Evolutionary conservation across 1,140 invertebrate species (phyloP).

Genomic region (Leptinotarsa undecemlineata): DNA sequence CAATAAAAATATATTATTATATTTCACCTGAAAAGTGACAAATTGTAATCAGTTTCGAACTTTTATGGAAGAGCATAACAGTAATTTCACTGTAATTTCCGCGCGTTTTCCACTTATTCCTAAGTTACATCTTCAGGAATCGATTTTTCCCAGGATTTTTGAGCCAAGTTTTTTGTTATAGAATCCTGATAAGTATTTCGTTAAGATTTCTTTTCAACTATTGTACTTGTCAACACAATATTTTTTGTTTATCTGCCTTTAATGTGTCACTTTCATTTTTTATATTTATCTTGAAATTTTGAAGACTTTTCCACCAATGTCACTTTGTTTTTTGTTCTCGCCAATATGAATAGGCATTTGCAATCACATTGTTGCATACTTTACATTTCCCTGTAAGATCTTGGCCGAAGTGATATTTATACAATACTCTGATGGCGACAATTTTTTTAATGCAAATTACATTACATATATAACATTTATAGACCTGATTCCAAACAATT

Average conservation of each 20-base stretch:
- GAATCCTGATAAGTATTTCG: not conserved
- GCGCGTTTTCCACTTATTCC: not conserved
- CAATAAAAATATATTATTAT: too few relatives aligned
- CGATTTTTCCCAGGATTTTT: not conserved
- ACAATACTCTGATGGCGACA: constrained; percentile 41
- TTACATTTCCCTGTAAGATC: constrained; percentile 39
- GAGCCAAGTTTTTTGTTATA: not conserved
- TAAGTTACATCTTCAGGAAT: not conserved
- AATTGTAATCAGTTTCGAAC: too few relatives aligned
- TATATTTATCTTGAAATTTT: constrained; percentile 62
- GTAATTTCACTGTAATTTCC: too few relatives aligned
- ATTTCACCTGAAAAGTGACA: too few relatives aligned
- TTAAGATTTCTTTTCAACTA: too few relatives aligned
- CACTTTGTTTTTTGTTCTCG: constrained; percentile 78
- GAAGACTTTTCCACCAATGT: constrained; percentile 73
- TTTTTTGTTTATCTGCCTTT: constrained; percentile 11
- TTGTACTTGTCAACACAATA: too few relatives aligned
- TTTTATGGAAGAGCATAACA: too few relatives aligned
- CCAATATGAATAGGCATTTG: constrained; percentile 76
- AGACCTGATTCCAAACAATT: too few relatives aligned
- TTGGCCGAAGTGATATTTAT: constrained; percentile 38
- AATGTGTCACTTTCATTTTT: constrained; percentile 31
- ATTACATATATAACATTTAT: too few relatives aligned
- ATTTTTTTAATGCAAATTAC: constrained; percentile 43
- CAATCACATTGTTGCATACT: constrained; percentile 47